Conservation (phyloP, 1,140 invertebrate species). For the Atta cephalotes region DNA sequence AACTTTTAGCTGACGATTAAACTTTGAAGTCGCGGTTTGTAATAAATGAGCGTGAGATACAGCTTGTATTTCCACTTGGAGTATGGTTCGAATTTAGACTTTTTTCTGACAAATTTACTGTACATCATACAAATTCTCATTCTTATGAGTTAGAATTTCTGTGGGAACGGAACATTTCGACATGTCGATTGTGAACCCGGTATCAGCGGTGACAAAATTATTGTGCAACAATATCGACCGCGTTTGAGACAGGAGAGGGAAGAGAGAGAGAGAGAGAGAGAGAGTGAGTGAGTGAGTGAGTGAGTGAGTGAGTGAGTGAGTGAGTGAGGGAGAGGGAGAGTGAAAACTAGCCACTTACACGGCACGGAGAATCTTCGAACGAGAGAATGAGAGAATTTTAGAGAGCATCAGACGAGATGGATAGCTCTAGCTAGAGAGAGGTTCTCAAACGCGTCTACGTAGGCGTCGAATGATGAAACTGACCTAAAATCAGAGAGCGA, state of each 20-base stretch:
- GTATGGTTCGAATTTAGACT: background rate
- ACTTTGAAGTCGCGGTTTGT: no score
- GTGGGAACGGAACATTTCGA: background rate
- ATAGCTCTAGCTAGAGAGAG: slow-evolving; percentile 25
- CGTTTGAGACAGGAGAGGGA: background rate
- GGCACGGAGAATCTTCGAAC: slow-evolving; percentile 6
- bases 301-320: no score
- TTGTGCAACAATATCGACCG: slow-evolving; percentile 63
- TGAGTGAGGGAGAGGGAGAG: no score
- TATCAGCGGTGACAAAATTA: slow-evolving; percentile 45
- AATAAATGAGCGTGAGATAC: background rate
- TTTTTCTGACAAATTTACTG: background rate
- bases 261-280: no score
- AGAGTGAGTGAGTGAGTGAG: no score
- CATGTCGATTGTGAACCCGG: background rate
- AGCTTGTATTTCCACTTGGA: background rate
- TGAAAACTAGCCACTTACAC: background rate
- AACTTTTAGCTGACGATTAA: background rate
- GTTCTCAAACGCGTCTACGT: slow-evolving; percentile 24
- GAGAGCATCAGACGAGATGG: background rate
- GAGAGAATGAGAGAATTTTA: slow-evolving; percentile 31
- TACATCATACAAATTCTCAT: background rate
- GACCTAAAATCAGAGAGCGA: slow-evolving; percentile 65
- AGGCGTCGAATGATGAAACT: slow-evolving; percentile 71
- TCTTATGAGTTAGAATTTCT: background rate